Conservation (phyloP, 2,797 vertebrate genomes). For the Eidolon dupreanum region DNA sequence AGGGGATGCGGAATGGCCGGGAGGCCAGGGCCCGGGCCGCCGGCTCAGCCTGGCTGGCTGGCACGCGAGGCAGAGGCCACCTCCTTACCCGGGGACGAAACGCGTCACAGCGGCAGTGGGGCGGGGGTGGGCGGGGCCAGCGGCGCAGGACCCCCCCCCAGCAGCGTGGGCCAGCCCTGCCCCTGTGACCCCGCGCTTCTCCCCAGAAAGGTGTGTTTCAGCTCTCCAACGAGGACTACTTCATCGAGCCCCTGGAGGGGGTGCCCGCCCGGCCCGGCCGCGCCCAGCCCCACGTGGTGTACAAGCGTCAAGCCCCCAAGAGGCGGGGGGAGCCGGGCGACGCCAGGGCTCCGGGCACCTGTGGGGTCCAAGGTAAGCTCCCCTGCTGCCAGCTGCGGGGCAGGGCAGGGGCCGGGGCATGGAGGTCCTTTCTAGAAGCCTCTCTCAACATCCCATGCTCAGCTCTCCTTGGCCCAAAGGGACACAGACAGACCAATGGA, state of each 20-base stretch:
- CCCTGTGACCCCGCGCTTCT: background rate
- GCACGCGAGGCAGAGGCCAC: background rate
- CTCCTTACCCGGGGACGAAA: no score
- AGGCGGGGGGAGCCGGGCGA: background rate
- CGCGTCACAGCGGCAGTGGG: no score
- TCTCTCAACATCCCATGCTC: background rate
- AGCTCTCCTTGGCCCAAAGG: background rate
- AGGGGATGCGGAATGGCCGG: background rate
- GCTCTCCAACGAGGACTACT: constrained; percentile 92
- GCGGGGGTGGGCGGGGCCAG: no score
- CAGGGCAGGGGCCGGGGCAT: background rate
- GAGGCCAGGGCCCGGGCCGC: background rate
- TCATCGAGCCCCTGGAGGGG: constrained; percentile 92
- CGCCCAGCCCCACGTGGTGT: constrained; percentile 92
- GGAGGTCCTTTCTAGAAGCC: background rate
- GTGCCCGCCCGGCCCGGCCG: constrained; percentile 55
- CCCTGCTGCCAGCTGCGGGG: background rate
- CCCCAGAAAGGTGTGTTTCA: constrained; percentile 93
- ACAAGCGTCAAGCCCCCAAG: constrained; percentile 87
- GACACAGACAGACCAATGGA: background rate
- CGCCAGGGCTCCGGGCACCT: constrained; percentile 81
- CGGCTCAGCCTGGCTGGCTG: accelerated
- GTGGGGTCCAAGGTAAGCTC: constrained; percentile 89
- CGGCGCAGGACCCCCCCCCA: background rate
- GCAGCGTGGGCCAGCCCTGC: background rate